Evolutionary conservation across 1,140 invertebrate genomes (phyloP).

Genomic region (Epicauta chinensis): DNA sequence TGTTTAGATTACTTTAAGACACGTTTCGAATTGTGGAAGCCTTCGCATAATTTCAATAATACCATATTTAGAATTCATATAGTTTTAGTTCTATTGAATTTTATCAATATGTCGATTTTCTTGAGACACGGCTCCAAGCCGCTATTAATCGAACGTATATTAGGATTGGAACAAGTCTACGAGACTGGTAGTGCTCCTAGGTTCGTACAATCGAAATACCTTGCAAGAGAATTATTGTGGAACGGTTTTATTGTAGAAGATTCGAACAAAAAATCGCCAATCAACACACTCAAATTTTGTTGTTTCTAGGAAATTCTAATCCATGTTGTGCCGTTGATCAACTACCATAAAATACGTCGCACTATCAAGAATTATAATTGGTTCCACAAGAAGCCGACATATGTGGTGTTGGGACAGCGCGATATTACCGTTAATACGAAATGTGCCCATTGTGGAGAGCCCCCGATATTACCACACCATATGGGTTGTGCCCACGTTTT

Average conservation of each 20-base stretch:
- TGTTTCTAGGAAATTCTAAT: conserved; percentile 37
- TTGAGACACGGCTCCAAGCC: conserved; percentile 36
- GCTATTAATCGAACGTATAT: conserved; percentile 34
- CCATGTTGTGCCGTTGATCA: conserved; percentile 38
- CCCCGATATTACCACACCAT: conserved; percentile 53
- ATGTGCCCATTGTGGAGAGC: conserved; percentile 51
- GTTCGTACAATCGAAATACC: conserved; percentile 35
- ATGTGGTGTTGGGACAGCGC: conserved; percentile 9
- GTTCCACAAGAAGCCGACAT: conserved; percentile 25
- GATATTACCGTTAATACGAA: conserved; percentile 44
- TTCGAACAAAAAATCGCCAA: no score
- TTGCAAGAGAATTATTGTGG: conserved; percentile 40
- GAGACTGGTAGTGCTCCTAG: conserved; percentile 24
- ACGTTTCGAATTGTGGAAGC: conserved; percentile 30
- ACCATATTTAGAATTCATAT: conserved; percentile 23
- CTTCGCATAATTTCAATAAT: conserved; percentile 26
- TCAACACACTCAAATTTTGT: neutral
- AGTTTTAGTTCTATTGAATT: conserved; percentile 30
- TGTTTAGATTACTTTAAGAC: conserved; percentile 34
- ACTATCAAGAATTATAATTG: conserved; percentile 32
- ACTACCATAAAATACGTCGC: conserved; percentile 39
- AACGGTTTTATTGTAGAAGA: conserved; percentile 43
- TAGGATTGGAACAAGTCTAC: conserved; percentile 38
- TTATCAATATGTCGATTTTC: conserved; percentile 39
- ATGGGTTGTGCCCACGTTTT: conserved; percentile 59